phyloP scores from a whole-genome alignment of 2,113 vertebrate genomes.

The Sigmodon hispidus region DNA sequence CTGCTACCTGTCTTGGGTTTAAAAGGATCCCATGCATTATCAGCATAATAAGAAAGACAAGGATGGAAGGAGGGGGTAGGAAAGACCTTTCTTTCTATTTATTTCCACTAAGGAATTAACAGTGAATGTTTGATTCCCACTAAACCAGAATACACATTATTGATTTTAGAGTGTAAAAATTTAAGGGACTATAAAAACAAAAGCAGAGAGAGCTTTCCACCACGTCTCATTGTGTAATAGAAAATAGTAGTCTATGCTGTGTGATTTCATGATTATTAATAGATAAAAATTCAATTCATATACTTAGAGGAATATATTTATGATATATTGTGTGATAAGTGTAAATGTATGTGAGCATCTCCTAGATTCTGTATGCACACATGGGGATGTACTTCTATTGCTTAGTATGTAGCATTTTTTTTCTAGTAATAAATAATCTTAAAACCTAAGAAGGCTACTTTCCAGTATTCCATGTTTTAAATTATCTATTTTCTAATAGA shows the following conservation, averaged over 20 bases:
- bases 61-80: not conserved
- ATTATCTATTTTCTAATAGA: not conserved
- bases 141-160: conserved; percentile 3
- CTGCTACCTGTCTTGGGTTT: not conserved
- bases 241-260: not conserved
- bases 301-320: not conserved
- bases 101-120: not conserved
- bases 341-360: not conserved
- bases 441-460: not conserved
- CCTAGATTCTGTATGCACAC: not conserved
- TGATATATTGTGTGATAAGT: not conserved
- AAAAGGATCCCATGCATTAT: conserved; percentile 15
- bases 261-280: not conserved
- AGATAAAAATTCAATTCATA: conserved; percentile 46
- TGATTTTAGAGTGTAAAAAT: conserved; percentile 42
- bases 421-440: not conserved
- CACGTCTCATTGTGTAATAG: not conserved
- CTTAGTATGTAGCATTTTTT: not conserved
- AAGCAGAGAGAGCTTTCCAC: not conserved
- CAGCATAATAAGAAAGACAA: not conserved
- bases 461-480: not conserved
- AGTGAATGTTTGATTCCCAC: not conserved
- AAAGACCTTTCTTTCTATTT: not conserved
- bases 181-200: conserved; percentile 41
- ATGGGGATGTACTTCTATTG: not conserved